Evolutionary conservation across 2,113 vertebrate species (phyloP).

Genomic region (Labeo rohita): DNA sequence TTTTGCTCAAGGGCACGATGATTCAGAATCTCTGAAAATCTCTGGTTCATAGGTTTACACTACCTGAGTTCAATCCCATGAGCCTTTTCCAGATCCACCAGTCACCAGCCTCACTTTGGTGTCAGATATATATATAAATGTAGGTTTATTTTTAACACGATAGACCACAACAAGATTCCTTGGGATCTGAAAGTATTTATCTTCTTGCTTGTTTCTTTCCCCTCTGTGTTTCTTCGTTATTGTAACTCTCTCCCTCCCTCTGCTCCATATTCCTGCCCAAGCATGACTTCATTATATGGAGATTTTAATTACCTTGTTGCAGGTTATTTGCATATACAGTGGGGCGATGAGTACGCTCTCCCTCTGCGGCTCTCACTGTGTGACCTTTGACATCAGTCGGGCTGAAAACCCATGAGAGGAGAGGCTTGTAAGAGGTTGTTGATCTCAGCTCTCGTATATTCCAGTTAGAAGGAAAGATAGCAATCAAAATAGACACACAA

Average conservation of each 20-base stretch:
- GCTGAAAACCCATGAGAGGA: constrained; percentile 6
- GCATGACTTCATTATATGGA: constrained; percentile 35
- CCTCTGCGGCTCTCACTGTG: constrained; percentile 25
- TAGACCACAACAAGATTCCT: neutral
- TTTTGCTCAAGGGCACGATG: neutral
- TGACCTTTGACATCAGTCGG: constrained; percentile 40
- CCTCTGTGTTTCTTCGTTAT: neutral
- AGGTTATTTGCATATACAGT: constrained; percentile 41
- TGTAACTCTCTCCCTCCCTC: neutral
- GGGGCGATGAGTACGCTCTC: constrained; percentile 24
- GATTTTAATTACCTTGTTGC: constrained; percentile 39
- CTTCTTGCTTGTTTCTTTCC: neutral
- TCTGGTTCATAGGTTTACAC: neutral
- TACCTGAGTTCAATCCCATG: neutral
- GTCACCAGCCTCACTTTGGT: neutral
- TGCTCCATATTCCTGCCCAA: constrained; percentile 16
- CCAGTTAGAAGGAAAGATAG: neutral
- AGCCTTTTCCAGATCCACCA: neutral
- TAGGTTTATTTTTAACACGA: neutral
- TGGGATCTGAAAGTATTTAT: neutral
- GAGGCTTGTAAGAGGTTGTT: constrained; percentile 14
- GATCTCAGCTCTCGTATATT: constrained; percentile 1
- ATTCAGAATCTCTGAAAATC: neutral
- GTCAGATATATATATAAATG: neutral
- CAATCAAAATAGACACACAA: neutral